phyloP scores from a whole-genome alignment of 2,113 vertebrate species.

The Toxostoma redivivum region DNA sequence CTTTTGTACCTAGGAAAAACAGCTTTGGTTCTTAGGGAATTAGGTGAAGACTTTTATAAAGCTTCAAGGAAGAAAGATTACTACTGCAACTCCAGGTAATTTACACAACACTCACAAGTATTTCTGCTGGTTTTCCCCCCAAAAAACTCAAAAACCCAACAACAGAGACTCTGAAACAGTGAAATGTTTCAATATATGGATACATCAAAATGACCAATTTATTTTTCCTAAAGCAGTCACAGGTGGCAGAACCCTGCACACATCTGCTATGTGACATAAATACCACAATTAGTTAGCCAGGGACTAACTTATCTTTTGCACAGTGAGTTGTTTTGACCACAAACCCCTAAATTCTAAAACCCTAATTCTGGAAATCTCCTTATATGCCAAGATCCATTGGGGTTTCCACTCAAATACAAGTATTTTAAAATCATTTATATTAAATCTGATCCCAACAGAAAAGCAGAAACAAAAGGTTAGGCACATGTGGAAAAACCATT shows the following conservation, averaged over 20 bases:
- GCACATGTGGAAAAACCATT: background rate
- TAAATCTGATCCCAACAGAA: background rate
- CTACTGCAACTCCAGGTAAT: background rate
- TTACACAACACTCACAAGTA: background rate
- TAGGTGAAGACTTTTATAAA: background rate
- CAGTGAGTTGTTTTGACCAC: background rate
- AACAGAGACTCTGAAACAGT: background rate
- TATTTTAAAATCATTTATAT: background rate
- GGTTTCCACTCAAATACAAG: background rate
- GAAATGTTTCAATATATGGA: background rate
- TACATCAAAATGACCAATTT: background rate
- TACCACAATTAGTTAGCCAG: background rate
- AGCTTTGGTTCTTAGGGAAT: conserved; percentile 26
- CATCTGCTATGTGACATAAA: background rate
- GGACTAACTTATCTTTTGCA: background rate
- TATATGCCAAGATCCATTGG: background rate
- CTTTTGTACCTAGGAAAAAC: background rate
- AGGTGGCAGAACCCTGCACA: background rate
- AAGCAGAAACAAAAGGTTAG: background rate
- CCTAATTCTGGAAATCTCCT: background rate
- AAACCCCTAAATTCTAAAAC: background rate
- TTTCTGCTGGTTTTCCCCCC: background rate
- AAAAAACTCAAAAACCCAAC: background rate
- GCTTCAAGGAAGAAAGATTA: background rate
- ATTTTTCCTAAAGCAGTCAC: background rate